These are phyloP conservation scores for Oikopleura vanhoeffeni DNA, from an alignment of 23 tunicate species.

Conservation along the genomic window DNA sequence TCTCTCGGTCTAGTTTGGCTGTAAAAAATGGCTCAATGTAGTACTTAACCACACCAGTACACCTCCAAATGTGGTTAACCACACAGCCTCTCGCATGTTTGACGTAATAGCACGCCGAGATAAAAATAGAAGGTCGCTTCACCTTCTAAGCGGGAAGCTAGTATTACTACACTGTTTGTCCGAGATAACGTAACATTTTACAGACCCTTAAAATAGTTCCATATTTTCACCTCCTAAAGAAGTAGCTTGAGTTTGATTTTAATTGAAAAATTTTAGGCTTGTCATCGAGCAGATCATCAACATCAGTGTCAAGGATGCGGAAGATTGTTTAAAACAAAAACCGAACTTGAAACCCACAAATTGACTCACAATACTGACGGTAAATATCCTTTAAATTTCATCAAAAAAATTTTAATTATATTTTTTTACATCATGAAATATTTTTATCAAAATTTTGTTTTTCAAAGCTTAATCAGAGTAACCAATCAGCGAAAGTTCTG, in stretches of 20 bases:
- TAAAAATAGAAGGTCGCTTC: background rate
- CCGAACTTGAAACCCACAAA: background rate
- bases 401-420: background rate
- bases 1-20: background rate
- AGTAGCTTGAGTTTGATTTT: no score
- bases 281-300: slow-evolving; percentile 11
- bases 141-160: background rate
- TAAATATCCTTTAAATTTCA: background rate
- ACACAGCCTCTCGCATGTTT: no score
- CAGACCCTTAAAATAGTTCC: no score
- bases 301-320: slow-evolving; percentile 16
- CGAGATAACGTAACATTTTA: no score
- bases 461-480: no score
- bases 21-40: background rate
- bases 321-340: background rate
- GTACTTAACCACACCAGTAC: background rate
- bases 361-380: slow-evolving; percentile 12
- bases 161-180: no score
- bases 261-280: background rate
- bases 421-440: no score
- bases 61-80: background rate
- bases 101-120: slow-evolving; percentile 1
- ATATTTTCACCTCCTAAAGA: no score
- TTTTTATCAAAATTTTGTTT: no score
- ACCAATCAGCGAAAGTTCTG: no score